Percentiles rank a stretch among this genome's conserved stretches.
Conservation (phyloP, 2,888 invertebrate genomes). For the Parnassius orleans region DNA sequence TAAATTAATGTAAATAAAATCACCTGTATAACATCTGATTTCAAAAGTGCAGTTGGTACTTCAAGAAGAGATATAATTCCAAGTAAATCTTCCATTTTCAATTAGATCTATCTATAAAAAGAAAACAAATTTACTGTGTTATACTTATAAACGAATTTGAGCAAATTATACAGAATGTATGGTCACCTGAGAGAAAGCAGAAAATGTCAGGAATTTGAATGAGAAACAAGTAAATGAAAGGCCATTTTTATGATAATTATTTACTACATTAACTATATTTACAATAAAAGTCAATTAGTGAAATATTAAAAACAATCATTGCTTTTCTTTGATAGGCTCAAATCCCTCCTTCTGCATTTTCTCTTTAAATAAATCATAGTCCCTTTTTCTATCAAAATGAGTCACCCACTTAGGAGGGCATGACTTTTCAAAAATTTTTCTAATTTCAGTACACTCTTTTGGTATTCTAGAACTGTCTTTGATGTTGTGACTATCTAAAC, state of each 20-base stretch:
- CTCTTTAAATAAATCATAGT: constrained; percentile 93
- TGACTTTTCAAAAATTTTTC: constrained; percentile 87
- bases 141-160: not conserved
- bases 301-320: constrained; percentile 36
- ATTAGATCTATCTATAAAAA: constrained; percentile 16
- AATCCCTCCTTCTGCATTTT: constrained; percentile 92
- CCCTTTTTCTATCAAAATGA: constrained; percentile 95
- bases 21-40: constrained; percentile 54
- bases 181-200: constrained; percentile 41
- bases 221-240: constrained; percentile 34
- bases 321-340: constrained; percentile 85
- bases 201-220: constrained; percentile 33
- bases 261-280: constrained; percentile 71
- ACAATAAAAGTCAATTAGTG: constrained; percentile 49
- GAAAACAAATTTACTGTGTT: constrained; percentile 1
- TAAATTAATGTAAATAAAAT: constrained; percentile 9
- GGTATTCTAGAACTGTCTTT: constrained; percentile 79
- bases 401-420: constrained; percentile 95
- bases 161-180: constrained; percentile 32
- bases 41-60: constrained; percentile 41
- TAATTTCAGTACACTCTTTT: constrained; percentile 84
- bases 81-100: constrained; percentile 26
- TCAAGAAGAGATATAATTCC: constrained; percentile 34
- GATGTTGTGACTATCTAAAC: constrained; percentile 86
- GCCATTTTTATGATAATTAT: constrained; percentile 48